These are phyloP conservation scores for Andinoacara biseriatus DNA, from an alignment of 2,113 vertebrate genomes.

Conservation along the genomic window DNA sequence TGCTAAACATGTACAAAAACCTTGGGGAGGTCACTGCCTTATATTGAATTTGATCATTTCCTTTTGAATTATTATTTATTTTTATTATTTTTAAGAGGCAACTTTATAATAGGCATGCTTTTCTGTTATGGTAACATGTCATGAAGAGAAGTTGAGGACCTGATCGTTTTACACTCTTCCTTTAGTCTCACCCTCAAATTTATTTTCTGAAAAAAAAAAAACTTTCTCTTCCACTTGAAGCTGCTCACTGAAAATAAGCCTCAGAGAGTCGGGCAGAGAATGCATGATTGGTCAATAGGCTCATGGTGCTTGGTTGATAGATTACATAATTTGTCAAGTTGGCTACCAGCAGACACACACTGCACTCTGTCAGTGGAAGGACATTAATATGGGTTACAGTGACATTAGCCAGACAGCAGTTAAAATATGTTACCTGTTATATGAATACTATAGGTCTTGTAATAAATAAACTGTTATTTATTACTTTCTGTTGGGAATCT, in stretches of 20 bases:
- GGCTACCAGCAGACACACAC: slow-evolving; percentile 9
- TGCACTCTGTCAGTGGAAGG: background rate
- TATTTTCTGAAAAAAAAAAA: slow-evolving; percentile 25
- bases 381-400: slow-evolving; percentile 11
- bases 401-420: background rate
- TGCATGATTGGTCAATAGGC: slow-evolving; percentile 69
- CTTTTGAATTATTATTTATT: background rate
- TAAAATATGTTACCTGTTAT: background rate
- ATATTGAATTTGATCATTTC: background rate
- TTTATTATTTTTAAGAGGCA: background rate
- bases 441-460: background rate
- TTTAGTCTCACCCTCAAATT: background rate
- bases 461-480: slow-evolving; percentile 12
- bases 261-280: slow-evolving; percentile 18
- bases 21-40: background rate
- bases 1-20: background rate
- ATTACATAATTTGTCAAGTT: slow-evolving; percentile 58
- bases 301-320: slow-evolving; percentile 50
- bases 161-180: background rate
- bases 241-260: slow-evolving; percentile 16
- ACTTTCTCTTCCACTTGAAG: slow-evolving; percentile 6
- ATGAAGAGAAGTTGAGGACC: background rate
- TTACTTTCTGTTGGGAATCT: background rate
- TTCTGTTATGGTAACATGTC: background rate
- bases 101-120: background rate